phyloP scores from a whole-genome alignment of 2,113 vertebrate genomes.

The Cyphomyrus discorhynchus region DNA sequence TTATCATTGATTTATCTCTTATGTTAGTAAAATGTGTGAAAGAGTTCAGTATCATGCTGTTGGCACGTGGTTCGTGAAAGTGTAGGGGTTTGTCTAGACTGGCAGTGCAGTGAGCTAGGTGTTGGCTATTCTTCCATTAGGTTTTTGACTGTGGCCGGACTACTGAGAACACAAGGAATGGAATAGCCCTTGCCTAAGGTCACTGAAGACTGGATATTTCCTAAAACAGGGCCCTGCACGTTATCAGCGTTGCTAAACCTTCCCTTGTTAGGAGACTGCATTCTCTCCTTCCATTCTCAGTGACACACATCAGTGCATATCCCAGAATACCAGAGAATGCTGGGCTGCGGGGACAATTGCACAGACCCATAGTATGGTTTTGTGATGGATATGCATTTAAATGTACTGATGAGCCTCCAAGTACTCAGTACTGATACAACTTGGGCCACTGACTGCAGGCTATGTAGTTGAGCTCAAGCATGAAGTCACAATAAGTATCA shows the following conservation, averaged over 20 bases:
- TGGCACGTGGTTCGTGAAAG: neutral
- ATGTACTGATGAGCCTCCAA: neutral
- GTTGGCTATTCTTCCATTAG: neutral
- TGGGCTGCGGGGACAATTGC: neutral
- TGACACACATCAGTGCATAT: neutral
- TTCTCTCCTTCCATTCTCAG: neutral
- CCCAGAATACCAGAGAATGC: neutral
- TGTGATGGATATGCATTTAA: neutral
- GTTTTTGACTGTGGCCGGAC: neutral
- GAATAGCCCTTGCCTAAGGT: neutral
- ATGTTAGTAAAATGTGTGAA: neutral
- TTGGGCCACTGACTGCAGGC: neutral
- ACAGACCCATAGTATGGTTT: neutral
- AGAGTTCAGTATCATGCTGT: neutral
- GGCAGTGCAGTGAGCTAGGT: neutral
- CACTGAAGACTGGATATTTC: neutral
- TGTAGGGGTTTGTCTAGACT: neutral
- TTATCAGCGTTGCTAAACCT: neutral
- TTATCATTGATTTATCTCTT: neutral
- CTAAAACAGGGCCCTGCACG: neutral
- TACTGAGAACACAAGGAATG: neutral
- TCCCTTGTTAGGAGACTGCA: neutral
- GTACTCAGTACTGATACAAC: neutral
- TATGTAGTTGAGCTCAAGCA: neutral
- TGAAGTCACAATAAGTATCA: neutral